Evolutionary conservation across 2,888 invertebrate species (phyloP).

Genomic region (Empis stercorea): DNA sequence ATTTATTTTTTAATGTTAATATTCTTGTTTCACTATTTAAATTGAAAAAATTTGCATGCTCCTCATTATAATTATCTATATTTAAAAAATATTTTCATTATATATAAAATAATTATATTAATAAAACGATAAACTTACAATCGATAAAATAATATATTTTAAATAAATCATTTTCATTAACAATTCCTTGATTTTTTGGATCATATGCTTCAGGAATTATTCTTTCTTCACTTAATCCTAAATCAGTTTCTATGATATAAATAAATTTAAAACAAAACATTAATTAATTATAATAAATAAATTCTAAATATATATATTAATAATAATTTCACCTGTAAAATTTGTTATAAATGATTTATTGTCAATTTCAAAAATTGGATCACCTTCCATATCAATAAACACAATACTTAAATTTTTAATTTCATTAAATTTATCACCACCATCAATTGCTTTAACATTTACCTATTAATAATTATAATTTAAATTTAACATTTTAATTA

Average conservation of each 20-base stretch:
- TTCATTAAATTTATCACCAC: constrained; percentile 23
- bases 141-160: constrained; percentile 38
- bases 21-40: constrained; percentile 32
- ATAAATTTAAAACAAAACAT: too few relatives aligned
- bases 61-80: constrained; percentile 11
- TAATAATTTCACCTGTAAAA: constrained; percentile 21
- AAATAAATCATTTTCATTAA: constrained; percentile 30
- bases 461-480: constrained; percentile 30
- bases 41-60: constrained; percentile 16
- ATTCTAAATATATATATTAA: constrained; percentile 14
- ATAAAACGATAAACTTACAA: constrained; percentile 23
- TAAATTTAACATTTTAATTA: constrained; percentile 2
- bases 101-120: background rate
- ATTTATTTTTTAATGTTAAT: constrained; percentile 28
- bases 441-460: constrained; percentile 39
- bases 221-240: constrained; percentile 32
- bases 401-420: constrained; percentile 29
- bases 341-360: constrained; percentile 13
- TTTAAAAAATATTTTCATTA: background rate
- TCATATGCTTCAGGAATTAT: constrained; percentile 35
- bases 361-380: constrained; percentile 35
- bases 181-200: constrained; percentile 37
- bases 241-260: constrained; percentile 29
- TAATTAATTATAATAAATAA: too few relatives aligned
- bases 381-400: constrained; percentile 39